Conservation (phyloP, 1,140 invertebrate genomes). For the Chlorops oryzae region DNA sequence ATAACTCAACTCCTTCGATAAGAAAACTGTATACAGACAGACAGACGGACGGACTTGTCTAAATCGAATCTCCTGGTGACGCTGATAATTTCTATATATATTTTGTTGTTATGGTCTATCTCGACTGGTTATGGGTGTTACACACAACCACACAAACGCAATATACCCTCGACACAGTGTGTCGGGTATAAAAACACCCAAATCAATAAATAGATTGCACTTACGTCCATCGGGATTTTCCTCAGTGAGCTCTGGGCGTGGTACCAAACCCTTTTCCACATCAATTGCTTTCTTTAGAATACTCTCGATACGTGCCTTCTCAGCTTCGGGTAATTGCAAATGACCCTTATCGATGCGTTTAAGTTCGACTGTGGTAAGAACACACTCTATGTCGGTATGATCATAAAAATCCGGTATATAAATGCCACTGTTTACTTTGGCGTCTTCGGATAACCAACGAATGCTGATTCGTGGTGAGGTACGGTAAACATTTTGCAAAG, state of each 20-base stretch:
- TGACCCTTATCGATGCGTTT: constrained; percentile 64
- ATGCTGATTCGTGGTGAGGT: constrained; percentile 76
- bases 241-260: constrained; percentile 63
- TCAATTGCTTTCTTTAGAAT: constrained; percentile 78
- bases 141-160: too few species aligned
- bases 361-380: constrained; percentile 78
- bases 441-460: constrained; percentile 78
- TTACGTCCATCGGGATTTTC: constrained; percentile 81
- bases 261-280: constrained; percentile 64
- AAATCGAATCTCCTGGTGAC: too few species aligned
- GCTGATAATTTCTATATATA: too few species aligned
- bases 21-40: too few species aligned
- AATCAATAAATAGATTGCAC: too few species aligned
- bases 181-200: too few species aligned
- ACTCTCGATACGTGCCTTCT: constrained; percentile 71
- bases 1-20: too few species aligned
- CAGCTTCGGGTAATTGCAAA: constrained; percentile 61
- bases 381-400: constrained; percentile 78
- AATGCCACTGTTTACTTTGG: constrained; percentile 56
- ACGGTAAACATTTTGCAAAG: constrained; percentile 85
- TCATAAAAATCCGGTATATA: constrained; percentile 89
- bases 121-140: too few species aligned
- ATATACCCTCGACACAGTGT: too few species aligned
- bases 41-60: too few species aligned
- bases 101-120: too few species aligned